Percentiles rank a stretch among this genome's conserved stretches.
phyloP scores from a whole-genome alignment of 2,888 invertebrate genomes.

The Euplexia lucipara region DNA sequence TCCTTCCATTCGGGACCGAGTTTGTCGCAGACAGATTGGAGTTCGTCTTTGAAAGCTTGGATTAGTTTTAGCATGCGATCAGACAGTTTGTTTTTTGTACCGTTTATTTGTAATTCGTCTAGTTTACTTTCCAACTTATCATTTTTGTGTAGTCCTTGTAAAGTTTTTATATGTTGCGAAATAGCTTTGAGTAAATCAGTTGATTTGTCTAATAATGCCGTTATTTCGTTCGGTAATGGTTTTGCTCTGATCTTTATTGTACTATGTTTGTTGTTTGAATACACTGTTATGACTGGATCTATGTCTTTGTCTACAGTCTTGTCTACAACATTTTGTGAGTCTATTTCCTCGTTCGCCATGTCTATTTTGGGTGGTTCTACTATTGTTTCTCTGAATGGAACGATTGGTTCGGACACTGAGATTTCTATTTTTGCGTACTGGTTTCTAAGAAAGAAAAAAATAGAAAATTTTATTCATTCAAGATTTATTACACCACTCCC shows the following conservation, averaged over 20 bases:
- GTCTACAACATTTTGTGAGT: slow-evolving; percentile 89
- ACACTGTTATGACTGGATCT: slow-evolving; percentile 90
- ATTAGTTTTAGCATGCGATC: slow-evolving; percentile 86
- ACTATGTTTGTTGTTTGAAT: slow-evolving; percentile 94
- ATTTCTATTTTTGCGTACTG: slow-evolving; percentile 96
- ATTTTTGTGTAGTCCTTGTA: slow-evolving; percentile 82
- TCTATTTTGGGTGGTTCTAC: slow-evolving; percentile 95
- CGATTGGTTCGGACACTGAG: slow-evolving; percentile 98
- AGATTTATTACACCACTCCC: too few relatives aligned
- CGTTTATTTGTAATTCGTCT: slow-evolving; percentile 75
- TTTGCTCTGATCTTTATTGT: slow-evolving; percentile 94
- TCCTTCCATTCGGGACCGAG: slow-evolving; percentile 90
- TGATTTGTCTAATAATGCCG: slow-evolving; percentile 93
- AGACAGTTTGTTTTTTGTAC: slow-evolving; percentile 77
- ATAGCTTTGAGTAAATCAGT: slow-evolving; percentile 93
- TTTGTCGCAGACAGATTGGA: slow-evolving; percentile 91
- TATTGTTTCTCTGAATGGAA: slow-evolving; percentile 98
- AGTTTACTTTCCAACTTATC: slow-evolving; percentile 80
- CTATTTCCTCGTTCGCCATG: slow-evolving; percentile 96
- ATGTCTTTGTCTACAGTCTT: slow-evolving; percentile 84
- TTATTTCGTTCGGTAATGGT: slow-evolving; percentile 94
- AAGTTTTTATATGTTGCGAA: slow-evolving; percentile 85
- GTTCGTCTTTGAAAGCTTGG: slow-evolving; percentile 88
- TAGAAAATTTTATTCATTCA: too few relatives aligned
- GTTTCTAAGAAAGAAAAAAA: slow-evolving; percentile 74